These are phyloP conservation scores for Schizopygopsis malacanthus DNA, from an alignment of 2,797 vertebrate genomes.

Conservation along the genomic window DNA sequence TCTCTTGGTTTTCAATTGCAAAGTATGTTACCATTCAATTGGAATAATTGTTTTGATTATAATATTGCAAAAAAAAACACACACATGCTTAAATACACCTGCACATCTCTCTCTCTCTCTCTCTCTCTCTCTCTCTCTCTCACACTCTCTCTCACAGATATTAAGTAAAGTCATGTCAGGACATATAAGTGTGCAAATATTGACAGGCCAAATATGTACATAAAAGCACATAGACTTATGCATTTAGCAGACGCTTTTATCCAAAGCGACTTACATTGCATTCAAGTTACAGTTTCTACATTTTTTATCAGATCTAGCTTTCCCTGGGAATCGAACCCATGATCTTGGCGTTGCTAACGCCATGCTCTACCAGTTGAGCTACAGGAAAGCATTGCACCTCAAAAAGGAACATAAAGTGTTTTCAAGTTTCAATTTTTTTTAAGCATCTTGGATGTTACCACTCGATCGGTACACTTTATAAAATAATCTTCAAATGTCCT, in stretches of 20 bases:
- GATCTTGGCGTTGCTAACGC: too few species aligned
- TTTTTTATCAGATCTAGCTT: too few species aligned
- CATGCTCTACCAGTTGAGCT: too few species aligned
- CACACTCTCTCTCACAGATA: neutral
- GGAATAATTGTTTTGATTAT: conserved; percentile 11
- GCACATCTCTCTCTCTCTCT: neutral
- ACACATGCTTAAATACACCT: neutral
- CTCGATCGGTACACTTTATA: conserved; percentile 28
- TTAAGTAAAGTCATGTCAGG: neutral
- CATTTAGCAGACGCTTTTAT: too few species aligned
- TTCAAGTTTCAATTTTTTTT: neutral
- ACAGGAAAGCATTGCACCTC: too few species aligned
- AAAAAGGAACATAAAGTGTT: neutral
- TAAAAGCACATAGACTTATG: neutral
- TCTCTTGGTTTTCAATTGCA: neutral
- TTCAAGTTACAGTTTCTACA: too few species aligned
- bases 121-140: too few species aligned
- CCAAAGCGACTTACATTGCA: too few species aligned
- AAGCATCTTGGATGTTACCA: neutral
- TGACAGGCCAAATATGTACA: conserved; percentile 17
- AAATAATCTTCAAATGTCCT: conserved; percentile 34
- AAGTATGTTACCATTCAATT: neutral
- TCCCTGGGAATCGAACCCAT: too few species aligned
- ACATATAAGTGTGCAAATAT: conserved; percentile 24
- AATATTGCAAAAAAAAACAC: neutral